Evolutionary conservation across 2,797 vertebrate genomes (phyloP).

Genomic region (Monodelphis domestica): DNA sequence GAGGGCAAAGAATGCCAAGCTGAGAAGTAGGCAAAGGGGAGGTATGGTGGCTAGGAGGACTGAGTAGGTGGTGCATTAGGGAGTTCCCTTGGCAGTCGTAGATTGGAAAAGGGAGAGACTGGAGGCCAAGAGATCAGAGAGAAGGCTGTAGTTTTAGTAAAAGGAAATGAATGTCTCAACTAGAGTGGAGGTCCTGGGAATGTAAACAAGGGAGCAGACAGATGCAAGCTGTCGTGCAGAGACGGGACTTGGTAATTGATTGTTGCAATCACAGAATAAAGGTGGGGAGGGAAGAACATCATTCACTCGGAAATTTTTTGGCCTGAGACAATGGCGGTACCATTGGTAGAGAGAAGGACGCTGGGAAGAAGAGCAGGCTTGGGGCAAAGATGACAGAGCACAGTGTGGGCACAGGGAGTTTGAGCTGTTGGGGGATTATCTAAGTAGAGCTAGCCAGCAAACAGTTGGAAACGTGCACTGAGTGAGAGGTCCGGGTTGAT

Average conservation of each 20-base stretch:
- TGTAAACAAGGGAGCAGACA: not conserved
- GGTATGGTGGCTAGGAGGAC: not conserved
- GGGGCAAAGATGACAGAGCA: not conserved
- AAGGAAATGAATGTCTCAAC: not conserved
- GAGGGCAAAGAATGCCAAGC: not conserved
- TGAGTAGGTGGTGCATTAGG: not conserved
- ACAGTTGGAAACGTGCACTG: not conserved
- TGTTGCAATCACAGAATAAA: not conserved
- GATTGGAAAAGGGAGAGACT: not conserved
- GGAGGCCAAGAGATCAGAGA: not conserved
- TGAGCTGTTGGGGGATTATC: not conserved
- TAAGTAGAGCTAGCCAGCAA: not conserved
- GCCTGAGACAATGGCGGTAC: not conserved
- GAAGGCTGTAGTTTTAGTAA: not conserved
- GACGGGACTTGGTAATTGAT: not conserved
- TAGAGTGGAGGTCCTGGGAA: not conserved
- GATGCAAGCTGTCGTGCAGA: not conserved
- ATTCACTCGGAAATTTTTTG: not conserved
- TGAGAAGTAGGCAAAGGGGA: not conserved
- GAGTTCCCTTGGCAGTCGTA: not conserved
- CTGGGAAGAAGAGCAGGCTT: not conserved
- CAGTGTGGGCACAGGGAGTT: not conserved
- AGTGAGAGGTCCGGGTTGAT: not conserved
- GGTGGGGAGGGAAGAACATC: not conserved
- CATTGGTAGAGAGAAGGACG: not conserved